Base-by-base conservation (phyloP, 2,113 vertebrate genomes). In the Lota lota region DNA sequence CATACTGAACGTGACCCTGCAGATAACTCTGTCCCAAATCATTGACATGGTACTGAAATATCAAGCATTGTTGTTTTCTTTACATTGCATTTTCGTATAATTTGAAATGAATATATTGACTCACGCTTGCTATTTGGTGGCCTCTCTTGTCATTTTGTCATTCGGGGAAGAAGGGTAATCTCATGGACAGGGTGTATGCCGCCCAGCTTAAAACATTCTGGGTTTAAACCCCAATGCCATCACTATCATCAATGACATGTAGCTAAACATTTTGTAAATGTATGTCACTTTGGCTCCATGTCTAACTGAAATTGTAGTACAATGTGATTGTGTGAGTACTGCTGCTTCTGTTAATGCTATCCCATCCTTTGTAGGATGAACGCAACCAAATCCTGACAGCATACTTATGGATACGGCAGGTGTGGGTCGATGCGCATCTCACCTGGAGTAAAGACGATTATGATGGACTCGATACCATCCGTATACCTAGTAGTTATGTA, bases 21-120 rank as follows among this genome's bases (percentile, higher is more conserved):
- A 94, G 81, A 88, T 97, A 85, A 98, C 95, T 4, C 76, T 97
- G 22, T 94, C 95, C 40, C 96, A 98, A 85, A 96, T 98, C 82
- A 97, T 97, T 1, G 94, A 97, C 83, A 96, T 97, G 95, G 95
- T 97, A 88, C 40, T 14, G 10, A 87, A 90, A 72, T 56, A 67
- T 61, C 56, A 63, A 18, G n/a, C 5, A 36, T 18, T 33, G 15
- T 8, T 36, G 5, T n/a, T 33, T 18, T 18, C 28, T 63, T 63
- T 4, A 18, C 16, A 18, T 6, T 33, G 61, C 24, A 33, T 12
- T 6, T 63, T 17, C 61, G 6, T 61, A 22, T 61, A 1, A 24
- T 16, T 15, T 22, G 22, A 28, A 28, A 28, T 28, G 1, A 16
- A 16, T 24, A 61, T 60, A 63, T 14, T 5, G 28, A 33, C 28